Percentiles rank a stretch among this genome's conserved stretches.
These are phyloP conservation scores for Eristalis arbustorum DNA, from an alignment of 2,888 invertebrate genomes.

Conservation along the genomic window DNA sequence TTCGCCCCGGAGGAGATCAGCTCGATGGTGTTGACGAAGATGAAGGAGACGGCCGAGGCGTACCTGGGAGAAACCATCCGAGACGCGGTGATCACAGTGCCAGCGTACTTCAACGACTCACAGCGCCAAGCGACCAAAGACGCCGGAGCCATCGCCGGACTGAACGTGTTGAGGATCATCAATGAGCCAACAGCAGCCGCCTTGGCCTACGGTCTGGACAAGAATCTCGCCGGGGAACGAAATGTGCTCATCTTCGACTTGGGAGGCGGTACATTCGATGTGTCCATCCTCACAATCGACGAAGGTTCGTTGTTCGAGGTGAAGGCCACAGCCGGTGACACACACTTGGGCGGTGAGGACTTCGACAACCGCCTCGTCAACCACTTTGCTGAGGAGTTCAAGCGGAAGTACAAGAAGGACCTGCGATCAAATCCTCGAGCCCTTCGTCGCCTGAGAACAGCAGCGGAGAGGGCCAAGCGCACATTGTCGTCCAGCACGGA, in stretches of 20 bases:
- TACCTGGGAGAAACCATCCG: slow-evolving; percentile 91
- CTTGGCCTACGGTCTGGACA: slow-evolving; percentile 93
- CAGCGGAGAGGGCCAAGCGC: slow-evolving; percentile 89
- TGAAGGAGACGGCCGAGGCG: slow-evolving; percentile 95
- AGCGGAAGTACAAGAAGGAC: slow-evolving; percentile 88
- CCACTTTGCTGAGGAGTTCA: slow-evolving; percentile 93
- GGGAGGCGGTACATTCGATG: slow-evolving; percentile 94
- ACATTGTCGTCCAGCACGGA: slow-evolving; percentile 89
- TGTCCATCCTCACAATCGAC: slow-evolving; percentile 95
- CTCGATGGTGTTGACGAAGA: slow-evolving; percentile 95
- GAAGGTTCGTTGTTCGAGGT: slow-evolving; percentile 95
- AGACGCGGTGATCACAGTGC: slow-evolving; percentile 94
- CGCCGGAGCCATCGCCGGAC: slow-evolving; percentile 93
- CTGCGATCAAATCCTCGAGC: slow-evolving; percentile 85
- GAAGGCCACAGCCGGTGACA: slow-evolving; percentile 96
- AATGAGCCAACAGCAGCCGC: slow-evolving; percentile 96
- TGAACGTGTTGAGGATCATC: slow-evolving; percentile 94
- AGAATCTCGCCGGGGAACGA: slow-evolving; percentile 88
- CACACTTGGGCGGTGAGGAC: slow-evolving; percentile 96
- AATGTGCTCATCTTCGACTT: slow-evolving; percentile 85
- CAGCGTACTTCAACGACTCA: slow-evolving; percentile 94
- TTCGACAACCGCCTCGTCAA: slow-evolving; percentile 94
- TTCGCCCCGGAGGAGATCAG: slow-evolving; percentile 96
- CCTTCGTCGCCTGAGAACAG: slow-evolving; percentile 86
- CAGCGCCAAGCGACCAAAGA: slow-evolving; percentile 96